Conservation (phyloP, 2,797 vertebrate genomes). For the Rhyacichthys aspro region DNA sequence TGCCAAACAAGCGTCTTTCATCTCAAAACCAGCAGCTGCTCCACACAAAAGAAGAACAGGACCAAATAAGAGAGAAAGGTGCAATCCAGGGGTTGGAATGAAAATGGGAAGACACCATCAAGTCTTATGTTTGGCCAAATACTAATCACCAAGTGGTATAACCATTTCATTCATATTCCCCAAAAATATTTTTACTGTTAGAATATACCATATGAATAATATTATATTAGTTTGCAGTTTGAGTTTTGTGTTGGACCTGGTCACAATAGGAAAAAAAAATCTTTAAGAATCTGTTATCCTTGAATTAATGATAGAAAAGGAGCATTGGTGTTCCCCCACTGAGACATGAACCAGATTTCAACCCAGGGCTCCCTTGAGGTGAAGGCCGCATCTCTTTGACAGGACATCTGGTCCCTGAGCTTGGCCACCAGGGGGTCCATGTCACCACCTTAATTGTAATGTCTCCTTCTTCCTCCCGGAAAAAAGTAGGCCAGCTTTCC, state of each 20-base stretch:
- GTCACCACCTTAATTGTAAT: conserved; percentile 73
- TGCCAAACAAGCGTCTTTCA: conserved; percentile 82
- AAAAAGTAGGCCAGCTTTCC: conserved; percentile 79
- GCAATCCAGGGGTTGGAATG: conserved; percentile 55
- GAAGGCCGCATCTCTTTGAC: conserved; percentile 68
- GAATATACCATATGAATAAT: too few species aligned
- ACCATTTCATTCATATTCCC: too few species aligned
- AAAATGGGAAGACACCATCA: conserved; percentile 49
- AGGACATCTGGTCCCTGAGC: conserved; percentile 76
- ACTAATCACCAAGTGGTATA: too few species aligned
- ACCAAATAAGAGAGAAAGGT: conserved; percentile 55
- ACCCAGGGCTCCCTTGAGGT: conserved; percentile 79
- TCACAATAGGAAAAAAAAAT: conserved; percentile 15
- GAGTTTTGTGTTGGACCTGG: conserved; percentile 16
- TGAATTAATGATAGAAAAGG: conserved; percentile 79
- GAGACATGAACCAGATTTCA: conserved; percentile 85
- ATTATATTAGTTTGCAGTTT: not conserved
- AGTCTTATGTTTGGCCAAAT: too few species aligned
- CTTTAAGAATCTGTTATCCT: conserved; percentile 67
- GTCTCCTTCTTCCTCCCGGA: conserved; percentile 58
- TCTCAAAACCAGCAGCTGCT: conserved; percentile 70
- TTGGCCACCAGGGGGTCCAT: conserved; percentile 69
- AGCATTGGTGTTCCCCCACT: conserved; percentile 67
- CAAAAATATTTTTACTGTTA: too few species aligned
- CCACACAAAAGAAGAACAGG: conserved; percentile 66